Percentiles rank a stretch among this genome's conserved stretches.
These are phyloP conservation scores for Paratrypauchen microcephalus DNA, from an alignment of 2,797 vertebrate genomes.

Conservation along the genomic window DNA sequence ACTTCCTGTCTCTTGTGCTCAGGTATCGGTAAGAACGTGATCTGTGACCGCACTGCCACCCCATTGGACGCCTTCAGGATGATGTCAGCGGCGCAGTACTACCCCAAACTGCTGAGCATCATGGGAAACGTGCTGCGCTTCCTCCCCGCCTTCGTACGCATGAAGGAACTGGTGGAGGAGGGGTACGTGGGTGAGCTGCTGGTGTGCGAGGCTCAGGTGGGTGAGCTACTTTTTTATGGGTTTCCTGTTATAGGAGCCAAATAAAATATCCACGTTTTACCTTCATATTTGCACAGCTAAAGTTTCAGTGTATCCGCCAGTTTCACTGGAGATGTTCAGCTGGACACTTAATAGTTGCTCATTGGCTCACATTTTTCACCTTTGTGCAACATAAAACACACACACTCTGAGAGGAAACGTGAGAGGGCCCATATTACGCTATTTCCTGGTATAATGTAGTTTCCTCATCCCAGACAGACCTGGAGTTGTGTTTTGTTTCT, in stretches of 20 bases:
- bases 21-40: slow-evolving; percentile 98
- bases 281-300: no score
- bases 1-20: background rate
- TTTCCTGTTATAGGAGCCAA: background rate
- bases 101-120: slow-evolving; percentile 98
- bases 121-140: slow-evolving; percentile 98
- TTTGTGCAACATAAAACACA: no score
- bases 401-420: no score
- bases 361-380: no score
- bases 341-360: no score
- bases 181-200: slow-evolving; percentile 93
- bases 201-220: slow-evolving; percentile 92
- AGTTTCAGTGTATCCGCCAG: no score
- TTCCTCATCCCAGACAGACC: no score
- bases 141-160: slow-evolving; percentile 92
- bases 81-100: slow-evolving; percentile 99
- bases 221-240: background rate
- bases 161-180: slow-evolving; percentile 96
- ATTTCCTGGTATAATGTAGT: no score
- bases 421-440: no score
- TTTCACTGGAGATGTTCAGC: no score
- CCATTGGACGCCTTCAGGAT: slow-evolving; percentile 96
- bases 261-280: no score
- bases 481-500: no score
- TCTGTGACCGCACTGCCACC: slow-evolving; percentile 95